phyloP scores from a whole-genome alignment of 2,888 invertebrate species.

The Coenonympha glycerion region DNA sequence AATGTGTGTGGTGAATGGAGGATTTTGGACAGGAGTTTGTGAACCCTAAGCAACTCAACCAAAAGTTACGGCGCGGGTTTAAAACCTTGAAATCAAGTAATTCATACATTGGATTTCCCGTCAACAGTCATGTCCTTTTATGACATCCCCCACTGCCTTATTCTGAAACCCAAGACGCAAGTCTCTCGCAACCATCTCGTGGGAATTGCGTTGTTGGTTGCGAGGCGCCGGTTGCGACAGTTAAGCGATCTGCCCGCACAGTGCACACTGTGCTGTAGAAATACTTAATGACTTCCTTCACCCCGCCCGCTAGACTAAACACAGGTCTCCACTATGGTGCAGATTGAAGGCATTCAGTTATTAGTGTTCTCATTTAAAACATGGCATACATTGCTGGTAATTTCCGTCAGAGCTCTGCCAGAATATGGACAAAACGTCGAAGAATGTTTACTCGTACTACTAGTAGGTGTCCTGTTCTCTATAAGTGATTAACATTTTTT shows the following conservation, averaged over 20 bases:
- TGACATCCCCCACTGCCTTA: not conserved
- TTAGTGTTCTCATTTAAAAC: not conserved
- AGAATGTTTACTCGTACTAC: too few species aligned
- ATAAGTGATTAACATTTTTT: too few species aligned
- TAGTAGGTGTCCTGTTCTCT: too few species aligned
- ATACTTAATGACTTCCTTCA: slow-evolving; percentile 45
- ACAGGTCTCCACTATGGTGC: not conserved
- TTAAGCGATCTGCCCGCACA: slow-evolving; percentile 31
- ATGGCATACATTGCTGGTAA: not conserved
- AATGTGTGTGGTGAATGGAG: too few species aligned
- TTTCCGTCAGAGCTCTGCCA: too few species aligned
- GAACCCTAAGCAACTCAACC: too few species aligned
- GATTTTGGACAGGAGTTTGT: not conserved
- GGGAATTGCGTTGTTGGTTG: slow-evolving; percentile 39
- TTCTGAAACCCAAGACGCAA: not conserved
- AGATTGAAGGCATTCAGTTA: not conserved
- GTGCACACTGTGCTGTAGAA: too few species aligned
- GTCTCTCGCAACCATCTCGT: slow-evolving; percentile 35
- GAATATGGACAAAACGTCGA: too few species aligned
- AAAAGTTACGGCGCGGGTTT: too few species aligned
- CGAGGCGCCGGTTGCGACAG: slow-evolving; percentile 37
- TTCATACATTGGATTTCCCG: not conserved
- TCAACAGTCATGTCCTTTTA: not conserved
- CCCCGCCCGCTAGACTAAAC: slow-evolving; percentile 3
- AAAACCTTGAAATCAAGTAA: too few species aligned